Evolutionary conservation across 2,888 invertebrate genomes (phyloP).

Genomic region (Andrena fulva): DNA sequence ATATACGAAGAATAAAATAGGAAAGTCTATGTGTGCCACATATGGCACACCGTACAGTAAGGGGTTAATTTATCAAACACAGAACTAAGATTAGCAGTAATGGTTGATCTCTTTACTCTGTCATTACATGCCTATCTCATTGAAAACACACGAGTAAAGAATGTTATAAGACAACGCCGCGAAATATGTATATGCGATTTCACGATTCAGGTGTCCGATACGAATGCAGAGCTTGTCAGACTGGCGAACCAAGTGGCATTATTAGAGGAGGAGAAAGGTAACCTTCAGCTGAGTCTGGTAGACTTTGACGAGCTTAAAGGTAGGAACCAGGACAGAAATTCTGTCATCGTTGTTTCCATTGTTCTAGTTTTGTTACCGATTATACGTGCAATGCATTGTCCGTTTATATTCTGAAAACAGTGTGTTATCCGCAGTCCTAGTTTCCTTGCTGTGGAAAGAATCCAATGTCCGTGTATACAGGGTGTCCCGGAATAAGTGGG

Average conservation of each 20-base stretch:
- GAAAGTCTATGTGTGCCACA: too few species aligned
- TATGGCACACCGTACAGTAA: too few species aligned
- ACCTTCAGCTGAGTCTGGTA: constrained; percentile 93
- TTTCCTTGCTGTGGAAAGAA: constrained; percentile 47
- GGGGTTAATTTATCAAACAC: too few species aligned
- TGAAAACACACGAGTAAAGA: background rate
- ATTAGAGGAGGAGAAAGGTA: constrained; percentile 96
- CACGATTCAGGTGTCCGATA: constrained; percentile 87
- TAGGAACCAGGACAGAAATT: constrained; percentile 84
- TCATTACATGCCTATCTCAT: background rate
- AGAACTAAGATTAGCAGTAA: too few species aligned
- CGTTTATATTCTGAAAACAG: constrained; percentile 56
- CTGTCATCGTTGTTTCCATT: constrained; percentile 66
- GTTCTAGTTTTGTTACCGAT: constrained; percentile 63
- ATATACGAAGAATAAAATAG: too few species aligned
- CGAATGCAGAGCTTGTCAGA: constrained; percentile 89
- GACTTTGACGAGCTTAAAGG: constrained; percentile 91
- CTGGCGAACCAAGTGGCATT: constrained; percentile 92
- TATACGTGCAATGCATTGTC: constrained; percentile 60
- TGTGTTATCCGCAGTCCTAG: constrained; percentile 46
- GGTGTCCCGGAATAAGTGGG: too few species aligned
- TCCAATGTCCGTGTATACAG: constrained; percentile 35
- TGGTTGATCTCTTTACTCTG: too few species aligned
- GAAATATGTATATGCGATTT: constrained; percentile 82
- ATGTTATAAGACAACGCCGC: background rate